Percentiles rank a stretch among this genome's conserved stretches.
phyloP scores from a whole-genome alignment of 2,113 vertebrate species.

The Nycticryphes semicollaris region DNA sequence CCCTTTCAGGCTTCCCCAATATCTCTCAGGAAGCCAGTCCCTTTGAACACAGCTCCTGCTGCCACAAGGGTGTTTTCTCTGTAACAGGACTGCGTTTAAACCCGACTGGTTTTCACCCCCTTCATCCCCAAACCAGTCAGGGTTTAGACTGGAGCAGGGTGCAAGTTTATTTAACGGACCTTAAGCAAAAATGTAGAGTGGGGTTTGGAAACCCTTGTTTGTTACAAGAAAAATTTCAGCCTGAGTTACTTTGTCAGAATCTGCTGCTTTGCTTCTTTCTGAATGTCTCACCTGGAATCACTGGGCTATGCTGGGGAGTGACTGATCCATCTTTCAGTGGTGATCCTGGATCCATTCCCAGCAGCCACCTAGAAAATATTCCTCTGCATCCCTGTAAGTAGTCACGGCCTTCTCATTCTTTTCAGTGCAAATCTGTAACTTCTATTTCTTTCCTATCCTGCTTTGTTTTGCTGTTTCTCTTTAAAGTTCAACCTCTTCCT shows the following conservation, averaged over 20 bases:
- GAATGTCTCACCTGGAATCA: not conserved
- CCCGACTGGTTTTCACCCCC: not conserved
- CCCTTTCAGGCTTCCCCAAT: rapidly evolving
- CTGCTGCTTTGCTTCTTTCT: not conserved
- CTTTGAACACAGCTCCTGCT: not conserved
- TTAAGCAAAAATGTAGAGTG: not conserved
- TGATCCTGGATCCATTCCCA: not conserved
- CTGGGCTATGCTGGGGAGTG: not conserved
- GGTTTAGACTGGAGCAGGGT: not conserved
- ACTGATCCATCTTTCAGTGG: not conserved
- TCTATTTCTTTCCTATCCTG: not conserved
- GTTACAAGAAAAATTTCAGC: not conserved
- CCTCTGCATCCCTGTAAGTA: not conserved
- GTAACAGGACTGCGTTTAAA: not conserved
- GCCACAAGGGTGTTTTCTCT: not conserved
- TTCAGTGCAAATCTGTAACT: not conserved
- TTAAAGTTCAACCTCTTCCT: not conserved
- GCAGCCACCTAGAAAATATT: not conserved
- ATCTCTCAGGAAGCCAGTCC: not conserved
- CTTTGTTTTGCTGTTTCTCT: not conserved
- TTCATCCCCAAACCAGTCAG: not conserved
- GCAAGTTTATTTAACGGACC: not conserved
- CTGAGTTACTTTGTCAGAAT: not conserved
- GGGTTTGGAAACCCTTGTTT: not conserved
- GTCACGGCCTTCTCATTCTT: not conserved